Conservation (phyloP, 2,888 invertebrate species). For the Drosophila maculinotata region DNA sequence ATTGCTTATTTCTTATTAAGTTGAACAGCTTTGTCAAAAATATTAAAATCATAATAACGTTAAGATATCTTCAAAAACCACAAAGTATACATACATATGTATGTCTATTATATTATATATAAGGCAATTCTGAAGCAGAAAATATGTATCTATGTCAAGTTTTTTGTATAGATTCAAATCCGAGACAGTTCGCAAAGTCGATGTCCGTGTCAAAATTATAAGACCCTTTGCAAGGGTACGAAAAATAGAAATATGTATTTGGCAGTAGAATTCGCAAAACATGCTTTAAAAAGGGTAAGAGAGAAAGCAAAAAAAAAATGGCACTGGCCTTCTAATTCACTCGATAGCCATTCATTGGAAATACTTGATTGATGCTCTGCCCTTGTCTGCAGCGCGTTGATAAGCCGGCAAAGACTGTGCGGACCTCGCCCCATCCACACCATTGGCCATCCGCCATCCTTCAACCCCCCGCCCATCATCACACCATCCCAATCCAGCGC, state of each 20-base stretch:
- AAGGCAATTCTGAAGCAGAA: too few relatives aligned
- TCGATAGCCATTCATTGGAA: conserved; percentile 83
- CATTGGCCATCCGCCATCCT: too few relatives aligned
- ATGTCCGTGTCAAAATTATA: background rate
- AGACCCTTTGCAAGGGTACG: background rate
- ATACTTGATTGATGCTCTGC: conserved; percentile 82
- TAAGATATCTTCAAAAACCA: too few relatives aligned
- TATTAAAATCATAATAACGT: too few relatives aligned
- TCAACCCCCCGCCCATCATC: background rate
- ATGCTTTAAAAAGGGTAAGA: conserved; percentile 10
- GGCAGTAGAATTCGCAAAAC: conserved; percentile 36
- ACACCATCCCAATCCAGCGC: conserved; percentile 1
- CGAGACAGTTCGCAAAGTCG: too few relatives aligned
- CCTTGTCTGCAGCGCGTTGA: conserved; percentile 77
- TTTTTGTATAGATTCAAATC: too few relatives aligned
- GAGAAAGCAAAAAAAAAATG: conserved; percentile 52
- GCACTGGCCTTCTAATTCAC: conserved; percentile 76
- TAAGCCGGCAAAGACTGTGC: conserved; percentile 67
- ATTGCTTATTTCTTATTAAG: too few relatives aligned
- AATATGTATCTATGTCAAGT: too few relatives aligned
- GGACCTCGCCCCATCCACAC: conserved; percentile 2
- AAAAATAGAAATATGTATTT: conserved; percentile 1
- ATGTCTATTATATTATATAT: too few relatives aligned
- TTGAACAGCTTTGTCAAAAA: too few relatives aligned
- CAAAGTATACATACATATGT: too few relatives aligned